phyloP scores from a whole-genome alignment of 2,113 vertebrate genomes.

The Rattus rattus region DNA sequence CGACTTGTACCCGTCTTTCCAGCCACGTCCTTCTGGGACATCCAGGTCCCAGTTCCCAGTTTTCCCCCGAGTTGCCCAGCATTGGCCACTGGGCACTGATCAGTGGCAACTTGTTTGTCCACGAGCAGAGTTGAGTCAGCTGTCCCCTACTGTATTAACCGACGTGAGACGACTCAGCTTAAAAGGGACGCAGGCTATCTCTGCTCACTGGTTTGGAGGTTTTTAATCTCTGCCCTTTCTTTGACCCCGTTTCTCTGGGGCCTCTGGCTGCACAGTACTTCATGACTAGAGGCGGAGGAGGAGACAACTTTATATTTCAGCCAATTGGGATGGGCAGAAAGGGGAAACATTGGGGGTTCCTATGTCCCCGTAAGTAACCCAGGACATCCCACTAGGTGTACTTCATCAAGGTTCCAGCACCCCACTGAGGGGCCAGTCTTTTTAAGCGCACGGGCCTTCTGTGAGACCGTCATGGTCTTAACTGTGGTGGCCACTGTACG shows the following conservation, averaged over 20 bases:
- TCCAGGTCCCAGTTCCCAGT: not conserved
- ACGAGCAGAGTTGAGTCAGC: not conserved
- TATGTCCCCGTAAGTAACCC: not conserved
- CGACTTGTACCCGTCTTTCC: not conserved
- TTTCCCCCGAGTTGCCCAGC: not conserved
- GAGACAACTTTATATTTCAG: not conserved
- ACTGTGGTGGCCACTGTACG: accelerated
- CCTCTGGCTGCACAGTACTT: not conserved
- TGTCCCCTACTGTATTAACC: not conserved
- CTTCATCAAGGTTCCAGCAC: not conserved
- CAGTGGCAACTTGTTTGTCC: not conserved
- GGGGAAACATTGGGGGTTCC: not conserved
- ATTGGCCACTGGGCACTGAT: not conserved
- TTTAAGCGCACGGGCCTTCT: not conserved
- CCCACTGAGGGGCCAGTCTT: not conserved
- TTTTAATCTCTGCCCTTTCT: not conserved
- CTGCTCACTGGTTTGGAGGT: not conserved
- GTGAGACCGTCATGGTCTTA: not conserved
- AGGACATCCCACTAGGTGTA: not conserved
- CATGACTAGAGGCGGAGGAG: not conserved
- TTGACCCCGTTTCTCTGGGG: not conserved
- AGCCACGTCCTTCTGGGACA: not conserved
- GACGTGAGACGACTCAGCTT: not conserved
- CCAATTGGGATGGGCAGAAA: not conserved
- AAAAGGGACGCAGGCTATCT: not conserved